Base-by-base conservation (phyloP, 2,888 invertebrate species). In the Tenthredo notha region DNA sequence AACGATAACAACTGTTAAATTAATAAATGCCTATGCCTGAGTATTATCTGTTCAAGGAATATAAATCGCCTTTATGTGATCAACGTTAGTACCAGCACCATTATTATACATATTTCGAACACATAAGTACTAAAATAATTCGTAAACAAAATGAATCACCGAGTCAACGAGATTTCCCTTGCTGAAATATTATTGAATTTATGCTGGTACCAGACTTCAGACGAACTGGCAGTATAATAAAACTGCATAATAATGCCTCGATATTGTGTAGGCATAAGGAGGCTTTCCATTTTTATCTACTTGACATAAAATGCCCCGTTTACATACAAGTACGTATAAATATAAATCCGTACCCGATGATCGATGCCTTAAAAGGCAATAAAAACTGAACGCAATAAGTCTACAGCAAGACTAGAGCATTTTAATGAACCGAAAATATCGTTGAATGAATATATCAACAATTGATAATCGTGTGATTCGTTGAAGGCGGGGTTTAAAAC, bases 1-100 rank as follows among this genome's bases (percentile, higher is more conserved):
- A 74, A 40, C 43, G 21, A 43, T 43, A 74, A 74, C 40, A 74
- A 43, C 21, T 12, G 43, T 74, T 43, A 74, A 43, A 43, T 74
- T 43, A 43, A 40, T 74, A n/a, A 74, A 74, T 74, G 40, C 72
- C 43, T 74, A n/a, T 25, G 72, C 72, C 43, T 43, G 72, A 74
- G 72, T 74, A 74, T 74, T 43, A 74, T 74, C n/a, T 74, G 40
- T 43, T 74, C 21, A 21, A 40, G 21, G 43, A 72, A 74, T 74
- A 74, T 25, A 43, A 43, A 7, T 40, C 43, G 43, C 43, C 43
- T 43, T 47, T 21, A 21, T 7, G 21, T 74, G 40, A 74, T 43
- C 21, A 25, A 25, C 2, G 21, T 61, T 12, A 25, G 61, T 61
- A 61, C 61, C 61, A 61, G 61, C 18, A 70, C 33, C 33, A 18